Evolutionary conservation across 2,888 invertebrate genomes (phyloP).

Genomic region (Cheilosia scutellata): DNA sequence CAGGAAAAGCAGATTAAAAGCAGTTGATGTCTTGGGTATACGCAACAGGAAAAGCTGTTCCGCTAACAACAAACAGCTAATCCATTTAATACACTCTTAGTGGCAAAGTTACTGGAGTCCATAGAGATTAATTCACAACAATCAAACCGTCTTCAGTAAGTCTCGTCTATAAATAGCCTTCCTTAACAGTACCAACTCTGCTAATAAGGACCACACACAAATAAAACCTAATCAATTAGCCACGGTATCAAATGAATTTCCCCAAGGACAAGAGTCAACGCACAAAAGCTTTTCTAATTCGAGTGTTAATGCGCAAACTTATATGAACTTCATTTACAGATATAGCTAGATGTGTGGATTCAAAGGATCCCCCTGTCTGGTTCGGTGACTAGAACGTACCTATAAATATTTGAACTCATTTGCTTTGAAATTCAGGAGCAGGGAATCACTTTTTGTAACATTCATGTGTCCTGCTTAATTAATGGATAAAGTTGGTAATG

Average conservation of each 20-base stretch:
- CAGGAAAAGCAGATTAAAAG: not conserved
- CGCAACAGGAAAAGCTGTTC: slow-evolving; percentile 1
- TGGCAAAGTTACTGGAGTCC: not conserved
- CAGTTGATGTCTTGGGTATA: not conserved
- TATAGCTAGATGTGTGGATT: not conserved
- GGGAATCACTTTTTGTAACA: no score
- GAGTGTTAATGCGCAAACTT: not conserved
- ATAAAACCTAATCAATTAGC: no score
- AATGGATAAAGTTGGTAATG: slow-evolving; percentile 3
- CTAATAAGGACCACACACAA: no score
- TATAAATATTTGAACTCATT: slow-evolving; percentile 5
- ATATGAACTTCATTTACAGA: not conserved
- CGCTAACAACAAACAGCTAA: slow-evolving; percentile 2
- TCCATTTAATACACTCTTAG: not conserved
- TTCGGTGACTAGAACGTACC: not conserved
- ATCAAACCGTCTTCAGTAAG: no score
- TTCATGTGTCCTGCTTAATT: not conserved
- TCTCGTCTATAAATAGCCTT: no score
- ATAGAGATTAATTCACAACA: no score
- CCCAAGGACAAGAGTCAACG: no score
- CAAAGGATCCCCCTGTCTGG: not conserved
- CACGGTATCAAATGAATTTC: no score
- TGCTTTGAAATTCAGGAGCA: no score
- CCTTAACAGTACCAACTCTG: no score
- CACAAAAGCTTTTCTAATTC: not conserved